Conservation (phyloP, 2,888 invertebrate genomes). For the Slavum lentiscoides region DNA sequence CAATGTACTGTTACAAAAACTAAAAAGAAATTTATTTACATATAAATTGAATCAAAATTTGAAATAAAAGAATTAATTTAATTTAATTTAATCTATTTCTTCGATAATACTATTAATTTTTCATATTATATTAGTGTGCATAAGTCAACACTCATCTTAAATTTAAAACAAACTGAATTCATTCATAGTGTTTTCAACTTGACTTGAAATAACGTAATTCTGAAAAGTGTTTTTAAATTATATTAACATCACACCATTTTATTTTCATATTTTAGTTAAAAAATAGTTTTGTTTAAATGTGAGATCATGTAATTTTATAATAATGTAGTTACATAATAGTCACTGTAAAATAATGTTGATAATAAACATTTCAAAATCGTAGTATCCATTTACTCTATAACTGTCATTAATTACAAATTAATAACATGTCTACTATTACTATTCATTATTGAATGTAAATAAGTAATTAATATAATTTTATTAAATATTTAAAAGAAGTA, state of each 20-base stretch:
- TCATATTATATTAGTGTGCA: no score
- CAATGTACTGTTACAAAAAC: not conserved
- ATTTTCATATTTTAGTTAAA: not conserved
- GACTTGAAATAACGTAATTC: no score
- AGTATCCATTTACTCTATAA: no score
- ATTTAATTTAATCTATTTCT: not conserved
- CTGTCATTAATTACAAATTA: not conserved
- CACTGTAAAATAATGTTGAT: not conserved
- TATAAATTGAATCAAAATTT: no score
- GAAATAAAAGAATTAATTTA: not conserved
- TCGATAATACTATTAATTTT: no score
- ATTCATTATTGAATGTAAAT: not conserved
- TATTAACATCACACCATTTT: not conserved
- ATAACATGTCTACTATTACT: not conserved
- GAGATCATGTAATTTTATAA: not conserved
- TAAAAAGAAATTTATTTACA: not conserved
- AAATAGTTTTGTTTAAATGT: no score
- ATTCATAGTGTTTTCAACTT: no score
- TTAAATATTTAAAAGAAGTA: not conserved
- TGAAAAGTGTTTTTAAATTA: not conserved
- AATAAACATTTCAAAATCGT: not conserved
- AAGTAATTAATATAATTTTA: constrained; percentile 1
- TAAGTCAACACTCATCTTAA: no score
- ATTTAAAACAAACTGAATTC: no score
- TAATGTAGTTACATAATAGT: not conserved